Conservation (phyloP, 2,888 invertebrate genomes). For the Acanthosepion lycidas region DNA sequence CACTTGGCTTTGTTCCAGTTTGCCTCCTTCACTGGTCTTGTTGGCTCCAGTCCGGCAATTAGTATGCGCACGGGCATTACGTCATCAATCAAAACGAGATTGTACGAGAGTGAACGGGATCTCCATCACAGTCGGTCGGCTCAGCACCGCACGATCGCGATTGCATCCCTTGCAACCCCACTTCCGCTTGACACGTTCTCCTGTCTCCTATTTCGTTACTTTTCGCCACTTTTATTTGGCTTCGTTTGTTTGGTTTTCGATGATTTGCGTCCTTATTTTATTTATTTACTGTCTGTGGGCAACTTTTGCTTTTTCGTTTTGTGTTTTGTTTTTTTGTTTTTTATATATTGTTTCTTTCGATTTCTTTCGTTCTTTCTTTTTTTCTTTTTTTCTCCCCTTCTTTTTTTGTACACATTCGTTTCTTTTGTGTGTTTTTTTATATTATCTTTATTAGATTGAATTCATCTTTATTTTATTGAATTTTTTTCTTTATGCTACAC, state of each 20-base stretch:
- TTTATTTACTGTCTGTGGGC: no score
- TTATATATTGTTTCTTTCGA: no score
- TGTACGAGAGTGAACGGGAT: not conserved
- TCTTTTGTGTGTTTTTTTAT: no score
- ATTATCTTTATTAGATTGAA: no score
- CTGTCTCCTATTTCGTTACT: constrained; percentile 7
- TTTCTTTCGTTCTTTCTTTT: no score
- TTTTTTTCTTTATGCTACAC: no score
- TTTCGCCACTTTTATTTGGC: not conserved
- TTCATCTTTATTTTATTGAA: no score
- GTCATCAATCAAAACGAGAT: constrained; percentile 22
- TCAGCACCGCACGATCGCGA: not conserved
- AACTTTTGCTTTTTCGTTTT: not conserved
- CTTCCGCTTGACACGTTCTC: not conserved
- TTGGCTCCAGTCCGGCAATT: not conserved
- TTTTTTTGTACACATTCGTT: no score
- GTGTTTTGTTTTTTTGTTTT: not conserved
- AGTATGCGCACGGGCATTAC: not conserved
- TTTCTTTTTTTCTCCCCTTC: no score
- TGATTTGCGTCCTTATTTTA: no score
- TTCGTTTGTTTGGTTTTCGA: no score
- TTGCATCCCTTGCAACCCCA: not conserved
- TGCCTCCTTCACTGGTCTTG: not conserved
- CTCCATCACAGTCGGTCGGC: not conserved
- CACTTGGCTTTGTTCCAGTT: not conserved